Evolutionary conservation across 35 echinoderm and acorn worm species (phyloP).

Genomic region (Ophiothrix spiculata): DNA sequence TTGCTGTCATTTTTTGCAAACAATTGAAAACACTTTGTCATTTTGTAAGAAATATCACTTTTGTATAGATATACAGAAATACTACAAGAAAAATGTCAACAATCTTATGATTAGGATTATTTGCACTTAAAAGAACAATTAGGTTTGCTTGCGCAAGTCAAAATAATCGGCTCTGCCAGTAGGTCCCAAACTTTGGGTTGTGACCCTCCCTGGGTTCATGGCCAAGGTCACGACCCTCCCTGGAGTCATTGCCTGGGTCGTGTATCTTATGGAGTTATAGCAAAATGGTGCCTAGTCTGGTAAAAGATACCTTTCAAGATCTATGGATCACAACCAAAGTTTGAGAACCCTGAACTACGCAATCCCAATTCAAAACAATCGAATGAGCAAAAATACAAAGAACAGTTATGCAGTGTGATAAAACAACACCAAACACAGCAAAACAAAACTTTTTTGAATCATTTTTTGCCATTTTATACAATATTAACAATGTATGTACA

Average conservation of each 20-base stretch:
- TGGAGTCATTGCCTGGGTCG: not conserved
- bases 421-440: too few species aligned
- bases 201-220: not conserved
- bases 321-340: too few species aligned
- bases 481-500: too few species aligned
- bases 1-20: not conserved
- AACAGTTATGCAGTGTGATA: too few species aligned
- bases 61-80: slow-evolving; percentile 3
- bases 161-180: not conserved
- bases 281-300: not conserved
- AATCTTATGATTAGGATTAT: not conserved
- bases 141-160: too few species aligned
- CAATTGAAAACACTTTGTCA: not conserved
- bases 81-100: not conserved
- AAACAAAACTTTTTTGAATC: too few species aligned
- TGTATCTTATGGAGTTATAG: not conserved
- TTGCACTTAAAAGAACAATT: not conserved
- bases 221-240: not conserved
- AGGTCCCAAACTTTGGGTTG: not conserved
- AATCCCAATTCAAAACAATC: too few species aligned
- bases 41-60: not conserved
- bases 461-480: too few species aligned
- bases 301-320: not conserved
- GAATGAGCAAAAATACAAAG: too few species aligned
- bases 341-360: too few species aligned